phyloP scores from a whole-genome alignment of 2,888 invertebrate species.

The Diadegma fenestrale region DNA sequence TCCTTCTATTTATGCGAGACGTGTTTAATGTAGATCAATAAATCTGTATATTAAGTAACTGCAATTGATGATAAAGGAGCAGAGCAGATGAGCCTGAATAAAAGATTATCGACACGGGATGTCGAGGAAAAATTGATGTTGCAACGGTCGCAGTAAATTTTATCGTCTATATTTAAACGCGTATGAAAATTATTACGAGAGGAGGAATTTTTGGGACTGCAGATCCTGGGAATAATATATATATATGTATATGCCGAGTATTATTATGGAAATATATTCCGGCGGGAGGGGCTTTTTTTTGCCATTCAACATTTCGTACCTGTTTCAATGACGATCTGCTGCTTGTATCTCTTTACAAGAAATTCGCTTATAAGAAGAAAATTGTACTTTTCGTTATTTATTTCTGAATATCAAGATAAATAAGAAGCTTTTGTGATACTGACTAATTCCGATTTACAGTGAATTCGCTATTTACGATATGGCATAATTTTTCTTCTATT shows the following conservation, averaged over 20 bases:
- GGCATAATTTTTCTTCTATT: constrained; percentile 45
- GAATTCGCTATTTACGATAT: constrained; percentile 40
- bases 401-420: constrained; percentile 6
- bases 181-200: constrained; percentile 31
- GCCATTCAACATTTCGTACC: constrained; percentile 61
- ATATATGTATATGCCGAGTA: constrained; percentile 43
- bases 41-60: constrained; percentile 35
- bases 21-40: constrained; percentile 34
- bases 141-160: constrained; percentile 61
- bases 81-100: background rate
- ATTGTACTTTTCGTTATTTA: constrained; percentile 21
- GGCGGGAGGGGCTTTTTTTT: constrained; percentile 42
- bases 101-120: constrained; percentile 55
- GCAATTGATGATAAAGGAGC: constrained; percentile 48
- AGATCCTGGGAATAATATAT: constrained; percentile 7
- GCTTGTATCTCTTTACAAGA: constrained; percentile 51
- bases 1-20: constrained; percentile 55
- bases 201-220: constrained; percentile 21
- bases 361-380: constrained; percentile 38
- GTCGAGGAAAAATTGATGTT: constrained; percentile 61
- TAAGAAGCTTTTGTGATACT: constrained; percentile 51
- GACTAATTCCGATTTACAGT: constrained; percentile 56
- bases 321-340: constrained; percentile 60
- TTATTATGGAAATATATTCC: constrained; percentile 32
- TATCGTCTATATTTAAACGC: constrained; percentile 63